Percentiles rank a stretch among this genome's conserved stretches.
These are phyloP conservation scores for Carlito syrichta DNA, from an alignment of 2,113 vertebrate species.

Conservation along the genomic window DNA sequence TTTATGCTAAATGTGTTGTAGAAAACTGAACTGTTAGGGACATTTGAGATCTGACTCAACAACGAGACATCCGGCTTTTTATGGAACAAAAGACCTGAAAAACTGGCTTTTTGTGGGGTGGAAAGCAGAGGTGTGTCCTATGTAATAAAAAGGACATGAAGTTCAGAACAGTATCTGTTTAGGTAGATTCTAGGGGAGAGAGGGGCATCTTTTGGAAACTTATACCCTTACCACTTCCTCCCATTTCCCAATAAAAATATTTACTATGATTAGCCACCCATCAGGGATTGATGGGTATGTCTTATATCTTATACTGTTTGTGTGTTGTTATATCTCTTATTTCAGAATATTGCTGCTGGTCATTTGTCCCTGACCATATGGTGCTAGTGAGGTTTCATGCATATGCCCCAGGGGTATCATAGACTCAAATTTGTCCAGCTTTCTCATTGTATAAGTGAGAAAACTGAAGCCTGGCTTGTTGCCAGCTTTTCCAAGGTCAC, in stretches of 20 bases:
- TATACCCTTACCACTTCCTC: background rate
- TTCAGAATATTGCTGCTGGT: background rate
- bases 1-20: slow-evolving; percentile 2
- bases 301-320: background rate
- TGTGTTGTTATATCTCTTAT: background rate
- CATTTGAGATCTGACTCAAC: slow-evolving; percentile 58
- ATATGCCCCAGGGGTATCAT: background rate
- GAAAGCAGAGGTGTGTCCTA: slow-evolving; percentile 63
- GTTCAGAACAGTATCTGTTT: background rate
- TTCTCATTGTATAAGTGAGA: background rate
- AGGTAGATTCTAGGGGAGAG: background rate
- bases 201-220: background rate
- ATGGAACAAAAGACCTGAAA: slow-evolving; percentile 71
- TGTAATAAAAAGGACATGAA: background rate
- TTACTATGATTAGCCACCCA: background rate
- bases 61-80: slow-evolving; percentile 56
- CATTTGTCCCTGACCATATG: background rate
- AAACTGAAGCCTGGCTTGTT: slow-evolving; percentile 18
- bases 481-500: background rate
- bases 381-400: background rate
- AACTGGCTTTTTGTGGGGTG: slow-evolving; percentile 68
- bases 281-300: background rate
- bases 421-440: background rate
- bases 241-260: background rate
- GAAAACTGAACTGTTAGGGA: slow-evolving; percentile 35